Evolutionary conservation across 2,797 vertebrate species (phyloP).

Genomic region (Discoglossus pictus): DNA sequence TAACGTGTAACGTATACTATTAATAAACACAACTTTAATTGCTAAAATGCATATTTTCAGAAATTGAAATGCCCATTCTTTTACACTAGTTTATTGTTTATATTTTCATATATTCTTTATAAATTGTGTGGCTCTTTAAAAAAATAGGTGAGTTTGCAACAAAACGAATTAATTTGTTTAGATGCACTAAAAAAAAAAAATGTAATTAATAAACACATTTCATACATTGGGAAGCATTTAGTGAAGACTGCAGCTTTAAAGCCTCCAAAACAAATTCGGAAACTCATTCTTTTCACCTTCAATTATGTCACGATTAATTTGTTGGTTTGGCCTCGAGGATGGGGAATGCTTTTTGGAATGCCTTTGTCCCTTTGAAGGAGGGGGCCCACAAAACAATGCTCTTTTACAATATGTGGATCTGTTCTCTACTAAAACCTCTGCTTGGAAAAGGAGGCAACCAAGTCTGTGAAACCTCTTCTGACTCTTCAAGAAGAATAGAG

Average conservation of each 20-base stretch:
- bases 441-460: slow-evolving; percentile 5
- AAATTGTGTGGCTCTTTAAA: too few relatives aligned
- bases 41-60: too few relatives aligned
- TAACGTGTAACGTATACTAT: too few relatives aligned
- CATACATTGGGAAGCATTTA: not conserved
- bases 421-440: not conserved
- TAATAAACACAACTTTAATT: too few relatives aligned
- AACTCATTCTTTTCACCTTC: slow-evolving; percentile 28
- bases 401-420: not conserved
- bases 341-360: slow-evolving; percentile 34
- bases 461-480: slow-evolving; percentile 10
- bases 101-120: too few relatives aligned
- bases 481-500: not conserved
- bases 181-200: not conserved
- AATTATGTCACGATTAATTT: slow-evolving; percentile 44
- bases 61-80: too few relatives aligned
- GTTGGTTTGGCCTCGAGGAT: slow-evolving; percentile 37
- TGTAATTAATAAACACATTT: not conserved
- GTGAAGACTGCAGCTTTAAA: not conserved
- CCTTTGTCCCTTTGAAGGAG: slow-evolving; percentile 32
- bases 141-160: too few relatives aligned
- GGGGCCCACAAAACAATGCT: slow-evolving; percentile 12
- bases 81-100: too few relatives aligned
- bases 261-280: slow-evolving; percentile 6
- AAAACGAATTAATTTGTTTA: too few relatives aligned